Percentiles rank a stretch among this genome's conserved stretches.
phyloP scores from a whole-genome alignment of 2,797 vertebrate species.

The Eupleurogrammus muticus region DNA sequence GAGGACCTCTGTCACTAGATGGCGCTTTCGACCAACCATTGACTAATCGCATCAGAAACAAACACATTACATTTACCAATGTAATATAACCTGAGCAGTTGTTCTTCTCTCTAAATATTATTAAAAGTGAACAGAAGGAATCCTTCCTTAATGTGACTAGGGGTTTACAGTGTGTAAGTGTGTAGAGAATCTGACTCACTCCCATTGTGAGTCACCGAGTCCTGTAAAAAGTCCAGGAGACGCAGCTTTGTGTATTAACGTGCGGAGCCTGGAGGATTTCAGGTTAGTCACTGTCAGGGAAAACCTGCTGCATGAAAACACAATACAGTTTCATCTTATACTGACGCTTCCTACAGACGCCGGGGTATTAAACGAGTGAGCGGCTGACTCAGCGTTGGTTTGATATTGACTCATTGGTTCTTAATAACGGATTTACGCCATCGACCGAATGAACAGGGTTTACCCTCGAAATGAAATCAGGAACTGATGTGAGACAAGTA shows the following conservation, averaged over 20 bases:
- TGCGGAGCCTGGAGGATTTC: background rate
- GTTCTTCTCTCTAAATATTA: background rate
- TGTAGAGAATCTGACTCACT: constrained; percentile 15
- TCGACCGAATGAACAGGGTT: background rate
- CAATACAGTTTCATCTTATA: constrained; percentile 22
- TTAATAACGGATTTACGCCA: no score
- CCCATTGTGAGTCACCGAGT: constrained; percentile 41
- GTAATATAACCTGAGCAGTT: background rate
- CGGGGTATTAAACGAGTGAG: background rate
- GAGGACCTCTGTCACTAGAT: constrained; percentile 31
- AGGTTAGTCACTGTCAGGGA: constrained; percentile 16
- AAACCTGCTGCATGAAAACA: background rate
- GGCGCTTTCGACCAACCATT: constrained; percentile 49
- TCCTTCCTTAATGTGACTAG: no score
- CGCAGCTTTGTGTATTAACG: background rate
- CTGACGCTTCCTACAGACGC: background rate
- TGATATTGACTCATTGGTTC: background rate
- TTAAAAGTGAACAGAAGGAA: no score
- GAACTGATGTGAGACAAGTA: background rate
- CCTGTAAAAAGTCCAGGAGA: background rate
- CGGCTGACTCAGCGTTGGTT: constrained; percentile 15
- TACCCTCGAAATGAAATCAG: background rate
- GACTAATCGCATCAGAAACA: background rate
- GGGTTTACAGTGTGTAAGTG: background rate
- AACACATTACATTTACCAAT: no score